Evolutionary conservation across 2,797 vertebrate genomes (phyloP).

Genomic region (Strix occidentalis): DNA sequence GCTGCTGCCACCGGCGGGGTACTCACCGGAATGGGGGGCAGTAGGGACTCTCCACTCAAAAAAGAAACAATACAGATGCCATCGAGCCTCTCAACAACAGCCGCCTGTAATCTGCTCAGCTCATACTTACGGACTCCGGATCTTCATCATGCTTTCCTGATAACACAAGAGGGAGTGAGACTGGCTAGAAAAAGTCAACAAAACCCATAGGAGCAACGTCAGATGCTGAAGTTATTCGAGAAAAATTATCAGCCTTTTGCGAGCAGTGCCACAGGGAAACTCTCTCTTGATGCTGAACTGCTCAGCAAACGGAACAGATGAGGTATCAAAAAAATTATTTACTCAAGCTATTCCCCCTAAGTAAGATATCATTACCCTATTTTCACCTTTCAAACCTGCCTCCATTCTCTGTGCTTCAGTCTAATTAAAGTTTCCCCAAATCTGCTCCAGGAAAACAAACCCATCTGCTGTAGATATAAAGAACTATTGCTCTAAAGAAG

Average conservation of each 20-base stretch:
- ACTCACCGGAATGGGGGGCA: too few relatives aligned
- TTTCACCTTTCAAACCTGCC: not conserved
- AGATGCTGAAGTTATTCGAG: not conserved
- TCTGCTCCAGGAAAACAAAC: not conserved
- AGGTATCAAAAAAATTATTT: not conserved
- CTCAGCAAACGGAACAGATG: not conserved
- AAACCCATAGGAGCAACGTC: not conserved
- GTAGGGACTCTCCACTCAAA: not conserved
- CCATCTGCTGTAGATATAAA: not conserved
- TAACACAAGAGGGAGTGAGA: too few relatives aligned
- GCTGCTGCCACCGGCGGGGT: too few relatives aligned
- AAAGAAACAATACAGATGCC: not conserved
- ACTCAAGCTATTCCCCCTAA: not conserved
- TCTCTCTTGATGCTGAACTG: not conserved
- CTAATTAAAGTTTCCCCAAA: not conserved
- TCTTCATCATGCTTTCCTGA: not conserved
- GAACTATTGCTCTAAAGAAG: not conserved
- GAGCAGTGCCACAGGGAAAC: too few relatives aligned
- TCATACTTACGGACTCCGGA: accelerated
- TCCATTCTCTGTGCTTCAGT: not conserved
- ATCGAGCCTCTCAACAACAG: accelerated
- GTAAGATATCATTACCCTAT: not conserved
- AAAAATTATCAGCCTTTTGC: too few relatives aligned
- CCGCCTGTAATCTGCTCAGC: too few relatives aligned
- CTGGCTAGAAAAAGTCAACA: not conserved